Evolutionary conservation across 2,113 vertebrate genomes (phyloP), one percentile per base, ranked within the genome.

Genomic region (Tauraco erythrolophus): DNA sequence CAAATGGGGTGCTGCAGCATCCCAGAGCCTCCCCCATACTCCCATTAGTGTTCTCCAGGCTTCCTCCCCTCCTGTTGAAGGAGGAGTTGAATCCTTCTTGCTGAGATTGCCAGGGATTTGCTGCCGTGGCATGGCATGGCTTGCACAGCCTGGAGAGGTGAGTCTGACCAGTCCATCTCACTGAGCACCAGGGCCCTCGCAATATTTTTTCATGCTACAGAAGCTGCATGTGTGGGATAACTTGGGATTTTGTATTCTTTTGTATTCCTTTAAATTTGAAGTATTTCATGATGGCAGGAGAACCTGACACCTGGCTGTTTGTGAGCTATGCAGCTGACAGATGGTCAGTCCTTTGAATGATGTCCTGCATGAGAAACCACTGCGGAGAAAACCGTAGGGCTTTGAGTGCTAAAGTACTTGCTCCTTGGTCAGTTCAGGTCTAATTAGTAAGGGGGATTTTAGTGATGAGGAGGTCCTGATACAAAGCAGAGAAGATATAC

Each of bases 131-230:
- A 3, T n/a, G 35, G 7, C 39, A 9, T 2, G 11, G 11, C 22
- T 75, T 78, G 28, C 27, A 37, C 6, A 61, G 48, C 27, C 15
- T 2, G 2, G 21, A 17, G 64, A 79, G 35, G 5, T 25, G 33
- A 11, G 45, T 18, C 45, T 75, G 23, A 23, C 22, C 37, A 0
- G 0, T 45, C 23, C 18, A 6, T 14, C 54, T 37, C 62, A 45
- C 8, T 19, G 25, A 56, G 28, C n/a, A 23, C 21, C n/a, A 50
- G 21, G 28, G 4, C 46, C 57, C 37, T 88, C 4, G 4, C 11
- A 16, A 5, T 37, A 17, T 1, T n/a, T 14, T 24, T 64, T 25
- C 7, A 4, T 62, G 31, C 25, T 80, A 18, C 27, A 65, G 66
- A 85, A 65, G 24, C 16, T 86, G 5, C 57, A 25, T 1, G 1